These are phyloP conservation scores for Thalassarche chlororhynchos DNA, from an alignment of 2,113 vertebrate genomes.

Conservation along the genomic window DNA sequence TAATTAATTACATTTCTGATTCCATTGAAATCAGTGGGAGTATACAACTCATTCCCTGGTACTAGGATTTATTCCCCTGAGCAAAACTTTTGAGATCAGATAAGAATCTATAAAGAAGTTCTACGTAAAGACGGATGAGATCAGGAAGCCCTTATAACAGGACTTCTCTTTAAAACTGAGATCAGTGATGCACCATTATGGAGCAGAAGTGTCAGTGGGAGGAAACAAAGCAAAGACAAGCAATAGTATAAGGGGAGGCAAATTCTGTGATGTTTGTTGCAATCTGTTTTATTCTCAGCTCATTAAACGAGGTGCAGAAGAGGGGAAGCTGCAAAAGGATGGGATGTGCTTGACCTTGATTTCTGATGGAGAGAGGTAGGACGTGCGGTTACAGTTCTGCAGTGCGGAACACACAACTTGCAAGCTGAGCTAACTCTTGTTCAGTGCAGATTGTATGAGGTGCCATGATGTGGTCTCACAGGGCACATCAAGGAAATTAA, in stretches of 20 bases:
- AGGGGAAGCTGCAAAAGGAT: neutral
- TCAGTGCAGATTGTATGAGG: neutral
- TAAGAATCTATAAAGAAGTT: neutral
- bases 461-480: neutral
- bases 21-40: neutral
- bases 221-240: neutral
- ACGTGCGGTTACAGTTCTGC: neutral
- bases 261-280: neutral
- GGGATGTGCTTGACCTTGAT: neutral
- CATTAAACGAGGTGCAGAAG: neutral
- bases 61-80: neutral
- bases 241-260: neutral
- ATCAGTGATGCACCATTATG: rapidly evolving
- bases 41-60: neutral
- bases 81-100: neutral
- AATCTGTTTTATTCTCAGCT: neutral
- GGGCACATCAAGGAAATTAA: neutral
- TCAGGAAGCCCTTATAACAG: neutral
- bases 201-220: neutral
- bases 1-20: neutral
- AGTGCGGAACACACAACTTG: neutral
- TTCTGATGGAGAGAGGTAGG: neutral
- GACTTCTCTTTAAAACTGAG: neutral
- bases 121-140: neutral
- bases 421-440: neutral